A percentile compares a stretch with the other conserved stretches of the same genome.
Evolutionary conservation across 64 coral and sea anemone genomes (phyloP).

Genomic region (Hydrozoanthus tunicans): DNA sequence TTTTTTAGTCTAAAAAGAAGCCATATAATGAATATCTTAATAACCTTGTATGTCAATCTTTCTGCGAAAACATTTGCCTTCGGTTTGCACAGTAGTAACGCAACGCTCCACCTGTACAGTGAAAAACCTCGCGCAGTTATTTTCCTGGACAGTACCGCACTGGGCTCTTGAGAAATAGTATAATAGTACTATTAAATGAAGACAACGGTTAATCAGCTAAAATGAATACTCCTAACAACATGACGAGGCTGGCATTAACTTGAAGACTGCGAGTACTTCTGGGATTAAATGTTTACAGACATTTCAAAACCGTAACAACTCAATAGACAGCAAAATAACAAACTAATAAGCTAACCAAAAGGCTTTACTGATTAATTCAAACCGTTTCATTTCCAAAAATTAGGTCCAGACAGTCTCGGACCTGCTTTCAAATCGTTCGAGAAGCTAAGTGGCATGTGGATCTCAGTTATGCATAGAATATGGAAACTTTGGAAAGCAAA

Average conservation of each 20-base stretch:
- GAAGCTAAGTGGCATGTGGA: conserved; percentile 88
- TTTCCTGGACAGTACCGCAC: neutral
- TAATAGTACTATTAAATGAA: neutral
- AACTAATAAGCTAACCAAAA: neutral
- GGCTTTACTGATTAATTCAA: conserved; percentile 18
- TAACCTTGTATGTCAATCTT: too few relatives aligned
- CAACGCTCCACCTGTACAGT: too few relatives aligned
- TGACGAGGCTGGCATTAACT: conserved; percentile 30
- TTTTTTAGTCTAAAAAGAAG: too few relatives aligned
- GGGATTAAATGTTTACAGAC: neutral
- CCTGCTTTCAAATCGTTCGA: conserved; percentile 96
- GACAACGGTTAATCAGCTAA: neutral
- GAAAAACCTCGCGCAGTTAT: too few relatives aligned
- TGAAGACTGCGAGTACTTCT: conserved; percentile 23
- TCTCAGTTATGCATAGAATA: conserved; percentile 96
- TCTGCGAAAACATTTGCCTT: too few relatives aligned
- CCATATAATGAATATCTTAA: too few relatives aligned
- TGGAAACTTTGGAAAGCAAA: conserved; percentile 95
- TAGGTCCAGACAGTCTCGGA: conserved; percentile 82
- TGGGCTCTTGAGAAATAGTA: neutral
- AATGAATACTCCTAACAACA: too few relatives aligned
- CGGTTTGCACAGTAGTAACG: too few relatives aligned
- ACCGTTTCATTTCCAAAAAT: conserved; percentile 58
- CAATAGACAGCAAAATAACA: neutral
- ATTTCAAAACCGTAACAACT: neutral